Base-by-base conservation (phyloP, 2,888 invertebrate genomes). In the Melinaea menophilus region DNA sequence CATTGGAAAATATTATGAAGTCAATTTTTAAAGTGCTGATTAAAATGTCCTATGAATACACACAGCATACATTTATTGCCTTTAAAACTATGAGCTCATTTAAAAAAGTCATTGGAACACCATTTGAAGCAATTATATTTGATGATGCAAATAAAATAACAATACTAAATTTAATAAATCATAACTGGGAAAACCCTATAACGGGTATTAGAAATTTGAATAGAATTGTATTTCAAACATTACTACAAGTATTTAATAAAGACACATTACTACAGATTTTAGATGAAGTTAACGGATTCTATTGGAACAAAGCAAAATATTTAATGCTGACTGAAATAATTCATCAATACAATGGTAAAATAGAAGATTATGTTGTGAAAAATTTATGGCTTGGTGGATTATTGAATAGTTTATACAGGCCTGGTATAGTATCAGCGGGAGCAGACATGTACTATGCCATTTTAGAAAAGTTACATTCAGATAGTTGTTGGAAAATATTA, bases 151-250 rank as follows among this genome's bases (percentile, higher is more conserved):
- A 88, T 62, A 82, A 88, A 70, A 75, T 82, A 7, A 83, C 78
- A 69, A 71, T 93, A 48, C 79, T 93, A 5, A 81, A 85, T 68
- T 79, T 93, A 65, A 84, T 92, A 5, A 92, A 91, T 72, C 91
- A 93, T 57, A 93, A 93, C 73, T 93, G 93, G 93, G 92, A 93
- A 72, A 93, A 92, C 71, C 91, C 92, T 33, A 84, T 93, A 9
- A 88, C 88, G 64, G 92, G 92, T 60, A 84, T 93, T 7, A 86
- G 91, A 71, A 92, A 92, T 72, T 80, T 91, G 54, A 93, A 92
- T 70, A 85, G 87, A 66, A 76, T 73, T 12, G 79, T 93, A 67
- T 92, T 93, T 72, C 79, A 74, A 81, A 90, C 74, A 68, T 79
- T 81, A 56, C 71, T 89, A 62, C 73, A 70, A 35, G 71, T 79